Percentiles rank a stretch among this genome's conserved stretches.
These are phyloP conservation scores for Oceanodroma tethys DNA, from an alignment of 2,113 vertebrate species.

Conservation along the genomic window DNA sequence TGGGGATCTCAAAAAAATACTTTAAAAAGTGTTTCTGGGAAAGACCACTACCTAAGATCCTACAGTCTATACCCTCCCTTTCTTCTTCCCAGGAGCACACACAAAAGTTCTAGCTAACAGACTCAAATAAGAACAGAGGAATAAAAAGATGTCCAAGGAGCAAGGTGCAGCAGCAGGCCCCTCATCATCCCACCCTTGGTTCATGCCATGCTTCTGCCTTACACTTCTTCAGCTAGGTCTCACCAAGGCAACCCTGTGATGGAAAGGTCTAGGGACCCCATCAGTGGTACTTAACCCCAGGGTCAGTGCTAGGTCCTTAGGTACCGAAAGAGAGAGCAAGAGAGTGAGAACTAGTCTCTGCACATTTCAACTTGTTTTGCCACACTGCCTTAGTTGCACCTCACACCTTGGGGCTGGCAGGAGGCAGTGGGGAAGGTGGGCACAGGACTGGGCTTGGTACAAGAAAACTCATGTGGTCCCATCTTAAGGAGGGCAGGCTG, in stretches of 20 bases:
- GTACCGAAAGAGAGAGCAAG: background rate
- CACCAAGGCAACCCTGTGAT: background rate
- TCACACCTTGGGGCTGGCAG: background rate
- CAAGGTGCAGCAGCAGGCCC: background rate
- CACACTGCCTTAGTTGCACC: background rate
- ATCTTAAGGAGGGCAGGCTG: background rate
- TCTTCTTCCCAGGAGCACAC: background rate
- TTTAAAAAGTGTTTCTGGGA: background rate
- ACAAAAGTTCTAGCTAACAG: background rate
- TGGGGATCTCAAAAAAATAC: background rate
- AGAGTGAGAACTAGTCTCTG: background rate
- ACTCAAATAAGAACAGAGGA: background rate
- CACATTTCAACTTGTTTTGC: background rate
- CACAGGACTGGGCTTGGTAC: background rate
- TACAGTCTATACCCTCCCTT: background rate
- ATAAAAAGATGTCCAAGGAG: background rate
- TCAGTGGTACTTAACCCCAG: background rate
- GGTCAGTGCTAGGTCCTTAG: background rate
- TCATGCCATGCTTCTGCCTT: background rate
- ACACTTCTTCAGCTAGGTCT: background rate
- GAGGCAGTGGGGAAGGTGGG: no score
- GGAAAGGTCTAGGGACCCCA: background rate
- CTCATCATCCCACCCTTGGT: background rate
- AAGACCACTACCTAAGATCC: background rate
- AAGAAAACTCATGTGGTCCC: background rate